Evolutionary conservation across 2,888 invertebrate genomes (phyloP).

Genomic region (Ferdinandea cuprea): DNA sequence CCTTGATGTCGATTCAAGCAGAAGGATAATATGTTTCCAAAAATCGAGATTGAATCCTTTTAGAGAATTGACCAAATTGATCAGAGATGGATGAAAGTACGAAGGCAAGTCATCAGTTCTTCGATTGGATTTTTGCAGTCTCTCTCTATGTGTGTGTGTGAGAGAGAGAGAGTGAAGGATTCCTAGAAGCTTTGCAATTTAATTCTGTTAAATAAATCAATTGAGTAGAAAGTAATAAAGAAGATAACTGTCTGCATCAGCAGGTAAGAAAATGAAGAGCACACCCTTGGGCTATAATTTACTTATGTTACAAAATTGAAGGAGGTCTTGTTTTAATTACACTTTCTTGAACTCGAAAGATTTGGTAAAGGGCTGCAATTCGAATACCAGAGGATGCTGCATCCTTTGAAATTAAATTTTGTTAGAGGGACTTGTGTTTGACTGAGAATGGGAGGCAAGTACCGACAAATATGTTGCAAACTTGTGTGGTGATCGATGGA

Average conservation of each 20-base stretch:
- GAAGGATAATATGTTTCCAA: constrained; percentile 50
- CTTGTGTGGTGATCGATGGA: too few relatives aligned
- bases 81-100: constrained; percentile 19
- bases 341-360: not conserved
- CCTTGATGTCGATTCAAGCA: constrained; percentile 40
- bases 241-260: constrained; percentile 34
- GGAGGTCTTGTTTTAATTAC: constrained; percentile 3
- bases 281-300: constrained; percentile 14
- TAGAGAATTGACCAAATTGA: constrained; percentile 63
- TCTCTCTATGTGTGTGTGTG: not conserved
- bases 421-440: too few relatives aligned
- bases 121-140: not conserved
- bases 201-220: constrained; percentile 50
- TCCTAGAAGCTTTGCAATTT: constrained; percentile 40
- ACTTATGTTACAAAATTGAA: constrained; percentile 1
- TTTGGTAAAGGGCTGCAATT: too few relatives aligned
- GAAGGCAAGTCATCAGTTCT: constrained; percentile 19
- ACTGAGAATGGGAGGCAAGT: too few relatives aligned
- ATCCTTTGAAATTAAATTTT: too few relatives aligned
- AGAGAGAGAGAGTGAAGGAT: not conserved
- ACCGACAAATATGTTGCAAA: too few relatives aligned
- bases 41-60: constrained; percentile 68
- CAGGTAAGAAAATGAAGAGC: constrained; percentile 10
- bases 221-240: constrained; percentile 45
- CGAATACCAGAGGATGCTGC: too few relatives aligned